Evolutionary conservation across 2,113 vertebrate species (phyloP).

Genomic region (Lasiurus cinereus): DNA sequence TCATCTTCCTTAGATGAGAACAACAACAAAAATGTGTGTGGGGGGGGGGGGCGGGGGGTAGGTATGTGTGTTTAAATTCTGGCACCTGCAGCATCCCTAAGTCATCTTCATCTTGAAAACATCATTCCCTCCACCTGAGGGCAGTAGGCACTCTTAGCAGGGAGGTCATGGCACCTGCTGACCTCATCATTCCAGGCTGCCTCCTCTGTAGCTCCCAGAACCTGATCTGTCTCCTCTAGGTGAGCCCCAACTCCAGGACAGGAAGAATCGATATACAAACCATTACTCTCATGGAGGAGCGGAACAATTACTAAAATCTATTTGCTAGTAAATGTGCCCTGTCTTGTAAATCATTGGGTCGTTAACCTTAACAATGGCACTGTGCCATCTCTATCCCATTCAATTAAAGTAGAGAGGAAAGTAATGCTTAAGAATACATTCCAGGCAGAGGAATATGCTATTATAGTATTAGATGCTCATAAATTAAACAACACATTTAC

Average conservation of each 20-base stretch:
- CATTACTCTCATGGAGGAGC: conserved; percentile 85
- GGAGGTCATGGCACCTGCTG: fast-evolving
- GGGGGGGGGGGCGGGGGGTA: not conserved
- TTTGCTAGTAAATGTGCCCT: conserved; percentile 90
- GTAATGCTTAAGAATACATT: conserved; percentile 87
- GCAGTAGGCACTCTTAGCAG: not conserved
- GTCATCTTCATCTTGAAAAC: not conserved
- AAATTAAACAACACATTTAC: conserved; percentile 78
- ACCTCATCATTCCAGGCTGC: not conserved
- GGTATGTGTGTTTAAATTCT: not conserved
- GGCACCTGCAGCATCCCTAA: not conserved
- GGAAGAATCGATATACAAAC: conserved; percentile 86
- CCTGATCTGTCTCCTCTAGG: conserved; percentile 35
- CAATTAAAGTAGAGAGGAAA: conserved; percentile 88
- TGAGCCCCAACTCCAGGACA: conserved; percentile 77
- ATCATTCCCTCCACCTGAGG: not conserved
- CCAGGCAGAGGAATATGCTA: conserved; percentile 77
- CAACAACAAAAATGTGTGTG: not conserved
- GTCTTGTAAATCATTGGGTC: conserved; percentile 91
- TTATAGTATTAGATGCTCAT: conserved; percentile 81
- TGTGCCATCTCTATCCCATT: conserved; percentile 86
- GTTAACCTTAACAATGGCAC: conserved; percentile 89
- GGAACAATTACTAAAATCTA: conserved; percentile 90
- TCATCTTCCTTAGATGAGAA: conserved; percentile 39
- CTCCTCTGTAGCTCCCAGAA: not conserved